Base-by-base conservation (phyloP, 2,888 invertebrate genomes). In the Mystacides longicornis region DNA sequence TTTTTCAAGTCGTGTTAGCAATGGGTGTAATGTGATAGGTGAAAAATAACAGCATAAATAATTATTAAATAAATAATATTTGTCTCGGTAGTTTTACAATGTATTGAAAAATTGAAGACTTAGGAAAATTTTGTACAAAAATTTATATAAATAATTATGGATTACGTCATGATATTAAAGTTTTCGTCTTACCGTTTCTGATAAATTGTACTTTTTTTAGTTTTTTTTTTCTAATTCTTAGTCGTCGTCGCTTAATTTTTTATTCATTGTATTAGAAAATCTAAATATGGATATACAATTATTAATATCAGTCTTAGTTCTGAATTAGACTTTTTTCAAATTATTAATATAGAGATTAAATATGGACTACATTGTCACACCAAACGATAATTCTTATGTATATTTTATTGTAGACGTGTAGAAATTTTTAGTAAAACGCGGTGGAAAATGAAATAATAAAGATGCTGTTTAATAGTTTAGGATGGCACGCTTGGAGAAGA, bases 301-400 rank as follows among this genome's bases (percentile, higher is more conserved):
- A n/a, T n/a, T n/a, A n/a, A n/a, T 37, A 14, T 37, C 37, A 14
- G 37, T 37, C 37, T 3, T n/a, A 7, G 14, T 37, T 3, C 16
- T 37, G 37, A 37, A n/a, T 37, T 37, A n/a, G 37, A 37, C 14
- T 37, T 16, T 37, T 37, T 7, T 7, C 16, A 37, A 27, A 37
- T 16, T 14, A n/a, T 37, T 37, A 27, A 27, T 27, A 27, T 27
- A 7, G 27, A 27, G 11, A 27, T 5, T 37, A 37, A 37, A 37
- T n/a, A n/a, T n/a, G n/a, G n/a, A n/a, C n/a, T n/a, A n/a, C n/a
- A n/a, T n/a, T n/a, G 14, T 37, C 16, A 37, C 37, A 37, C 37
- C 37, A 37, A 37, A n/a, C 16, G 16, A 37, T 37, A 37, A 37
- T 37, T 37, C 37, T 37, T 37, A 37, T 37, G 37, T 37, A 37